A percentile compares a stretch with the other conserved stretches of the same genome.
phyloP scores from a whole-genome alignment of 2,113 vertebrate genomes.

The Cathartes aura region DNA sequence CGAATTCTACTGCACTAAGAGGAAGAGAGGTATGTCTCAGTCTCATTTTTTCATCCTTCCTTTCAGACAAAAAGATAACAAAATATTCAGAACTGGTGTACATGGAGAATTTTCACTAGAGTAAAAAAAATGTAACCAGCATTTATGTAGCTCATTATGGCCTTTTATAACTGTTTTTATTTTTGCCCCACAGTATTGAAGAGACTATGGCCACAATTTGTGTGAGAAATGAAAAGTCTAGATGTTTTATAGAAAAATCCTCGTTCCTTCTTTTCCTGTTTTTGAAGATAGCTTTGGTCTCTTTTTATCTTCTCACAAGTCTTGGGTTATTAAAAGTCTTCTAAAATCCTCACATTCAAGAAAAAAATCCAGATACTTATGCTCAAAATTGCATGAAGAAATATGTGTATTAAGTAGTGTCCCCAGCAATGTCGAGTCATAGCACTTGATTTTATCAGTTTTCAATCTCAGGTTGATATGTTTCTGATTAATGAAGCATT shows the following conservation, averaged over 20 bases:
- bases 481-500: constrained; percentile 74
- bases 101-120: background rate
- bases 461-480: constrained; percentile 29
- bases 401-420: background rate
- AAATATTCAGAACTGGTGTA: background rate
- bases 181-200: background rate
- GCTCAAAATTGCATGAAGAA: background rate
- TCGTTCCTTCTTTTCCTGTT: background rate
- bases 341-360: background rate
- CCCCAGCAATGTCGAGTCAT: constrained; percentile 20
- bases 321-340: background rate
- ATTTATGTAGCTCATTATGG: background rate
- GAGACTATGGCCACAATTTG: background rate
- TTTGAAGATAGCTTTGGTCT: background rate
- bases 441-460: constrained; percentile 50
- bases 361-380: background rate
- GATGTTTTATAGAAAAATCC: background rate
- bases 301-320: background rate
- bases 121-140: background rate
- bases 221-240: background rate
- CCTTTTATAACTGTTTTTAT: background rate
- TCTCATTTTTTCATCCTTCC: background rate
- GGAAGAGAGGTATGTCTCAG: background rate
- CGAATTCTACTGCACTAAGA: background rate
- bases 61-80: background rate